These are phyloP conservation scores for Chrysotoxum bicinctum DNA, from an alignment of 2,888 invertebrate species.

Conservation along the genomic window DNA sequence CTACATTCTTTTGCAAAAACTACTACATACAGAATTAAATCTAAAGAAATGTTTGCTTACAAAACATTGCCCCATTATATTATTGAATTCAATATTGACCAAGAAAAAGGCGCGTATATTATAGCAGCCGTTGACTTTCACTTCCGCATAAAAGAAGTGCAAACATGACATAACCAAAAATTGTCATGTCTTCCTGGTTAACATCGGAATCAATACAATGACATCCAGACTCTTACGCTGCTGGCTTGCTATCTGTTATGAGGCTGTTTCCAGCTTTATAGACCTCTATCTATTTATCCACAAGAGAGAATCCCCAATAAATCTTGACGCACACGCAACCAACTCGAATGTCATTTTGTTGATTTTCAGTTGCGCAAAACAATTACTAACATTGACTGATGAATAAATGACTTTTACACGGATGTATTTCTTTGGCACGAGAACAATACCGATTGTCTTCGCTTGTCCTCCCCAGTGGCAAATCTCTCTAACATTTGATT, in stretches of 20 bases:
- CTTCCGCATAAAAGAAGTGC: slow-evolving; percentile 65
- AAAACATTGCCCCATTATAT: not conserved
- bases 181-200: slow-evolving; percentile 64
- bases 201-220: slow-evolving; percentile 42
- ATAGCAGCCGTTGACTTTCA: slow-evolving; percentile 49
- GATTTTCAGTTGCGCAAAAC: slow-evolving; percentile 71
- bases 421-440: slow-evolving; percentile 47
- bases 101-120: slow-evolving; percentile 55
- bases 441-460: slow-evolving; percentile 67
- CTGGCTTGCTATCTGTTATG: not conserved
- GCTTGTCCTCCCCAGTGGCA: slow-evolving; percentile 66
- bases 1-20: not conserved
- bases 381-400: slow-evolving; percentile 67
- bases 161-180: slow-evolving; percentile 71
- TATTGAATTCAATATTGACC: slow-evolving; percentile 17
- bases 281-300: not conserved
- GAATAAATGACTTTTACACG: slow-evolving; percentile 64
- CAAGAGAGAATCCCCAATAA: slow-evolving; percentile 34
- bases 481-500: slow-evolving; percentile 36
- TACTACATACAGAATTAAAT: not conserved
- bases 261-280: not conserved
- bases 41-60: not conserved
- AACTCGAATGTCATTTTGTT: slow-evolving; percentile 53
- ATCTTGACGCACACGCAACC: slow-evolving; percentile 50
- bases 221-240: not conserved